These are phyloP conservation scores for Cephus rjabovi DNA, from an alignment of 2,888 invertebrate genomes.

Conservation along the genomic window DNA sequence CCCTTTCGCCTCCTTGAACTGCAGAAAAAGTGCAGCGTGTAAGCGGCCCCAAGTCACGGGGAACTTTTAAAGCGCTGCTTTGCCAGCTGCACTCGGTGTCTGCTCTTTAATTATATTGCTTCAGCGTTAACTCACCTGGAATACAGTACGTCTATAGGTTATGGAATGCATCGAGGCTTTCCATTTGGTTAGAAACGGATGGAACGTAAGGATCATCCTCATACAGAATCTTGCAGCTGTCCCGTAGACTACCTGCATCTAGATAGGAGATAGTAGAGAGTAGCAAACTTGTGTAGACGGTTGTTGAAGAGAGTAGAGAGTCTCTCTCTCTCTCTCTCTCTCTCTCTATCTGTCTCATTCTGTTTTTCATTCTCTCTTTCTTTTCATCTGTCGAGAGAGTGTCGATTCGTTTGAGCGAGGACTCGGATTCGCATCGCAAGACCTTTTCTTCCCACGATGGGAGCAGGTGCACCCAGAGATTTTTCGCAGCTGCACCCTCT, in stretches of 20 bases:
- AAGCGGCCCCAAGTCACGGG: background rate
- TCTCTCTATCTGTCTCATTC: constrained; percentile 5
- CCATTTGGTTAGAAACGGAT: constrained; percentile 11
- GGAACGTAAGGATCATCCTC: constrained; percentile 9
- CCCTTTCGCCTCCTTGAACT: background rate
- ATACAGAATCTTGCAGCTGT: background rate
- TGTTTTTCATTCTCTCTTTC: constrained; percentile 17
- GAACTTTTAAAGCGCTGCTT: background rate
- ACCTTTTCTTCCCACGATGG: no score
- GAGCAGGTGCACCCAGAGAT: no score
- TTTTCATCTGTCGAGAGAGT: constrained; percentile 5
- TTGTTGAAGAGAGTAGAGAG: background rate
- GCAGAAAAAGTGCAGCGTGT: background rate
- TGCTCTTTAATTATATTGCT: background rate
- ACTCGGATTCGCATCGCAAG: no score
- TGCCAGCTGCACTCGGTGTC: background rate
- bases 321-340: constrained; percentile 13
- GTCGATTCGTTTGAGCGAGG: no score
- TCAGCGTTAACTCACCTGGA: background rate
- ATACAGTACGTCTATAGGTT: background rate
- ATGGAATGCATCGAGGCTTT: background rate
- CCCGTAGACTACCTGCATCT: background rate
- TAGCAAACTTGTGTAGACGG: background rate
- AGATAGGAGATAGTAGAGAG: background rate
- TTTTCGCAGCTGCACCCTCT: no score